Base-by-base conservation (phyloP, 1,140 invertebrate species). In the Agraylea sexmaculata region DNA sequence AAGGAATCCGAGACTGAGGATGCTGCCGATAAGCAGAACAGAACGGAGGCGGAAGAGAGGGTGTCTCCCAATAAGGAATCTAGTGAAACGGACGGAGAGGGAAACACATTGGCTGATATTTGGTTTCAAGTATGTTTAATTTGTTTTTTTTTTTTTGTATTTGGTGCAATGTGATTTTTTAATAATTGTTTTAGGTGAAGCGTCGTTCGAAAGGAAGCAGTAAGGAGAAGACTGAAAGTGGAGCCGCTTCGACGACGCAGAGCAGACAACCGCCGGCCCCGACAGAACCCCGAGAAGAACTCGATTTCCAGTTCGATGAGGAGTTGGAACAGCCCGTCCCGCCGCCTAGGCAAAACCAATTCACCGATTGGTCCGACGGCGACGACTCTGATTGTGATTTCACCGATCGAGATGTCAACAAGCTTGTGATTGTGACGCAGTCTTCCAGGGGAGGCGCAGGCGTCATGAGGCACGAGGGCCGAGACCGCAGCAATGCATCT, bases 241-340 rank as follows among this genome's bases (percentile, higher is more conserved):
- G 40, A 16, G 56, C 49, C 42, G 47, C 52, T 59, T 16, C 18
- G 18, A 39, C 11, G 8, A 27, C 7, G 22, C 42, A 12, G 21
- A 37, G 20, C 29, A 18, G 11, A 18, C 23, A 37, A 0, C 53
- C 52, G 19, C 56, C 54, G 22, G 35, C 12, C 16, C 41, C 41
- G 7, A 65, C 71, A 50, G 74, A 80, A 58, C 46, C 49, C 0
- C 73, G 79, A 43, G 88, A 92, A 60, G 91, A 96, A 58, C 64
- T 96, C 40, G 87, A 94, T 60, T 97, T 98, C 67, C 84, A 93
- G 66, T 93, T 97, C 66, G 93, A 98, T 58, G 91, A 96, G 66
- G 93, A 98, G 59, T 64, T 94, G 23, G 83, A 89, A 46, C 70
- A 77, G 41, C 68, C 73, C 40, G 64, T 61, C 54, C 65, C 75